Conservation (phyloP, 2,113 vertebrate genomes). For the Pica pica region DNA sequence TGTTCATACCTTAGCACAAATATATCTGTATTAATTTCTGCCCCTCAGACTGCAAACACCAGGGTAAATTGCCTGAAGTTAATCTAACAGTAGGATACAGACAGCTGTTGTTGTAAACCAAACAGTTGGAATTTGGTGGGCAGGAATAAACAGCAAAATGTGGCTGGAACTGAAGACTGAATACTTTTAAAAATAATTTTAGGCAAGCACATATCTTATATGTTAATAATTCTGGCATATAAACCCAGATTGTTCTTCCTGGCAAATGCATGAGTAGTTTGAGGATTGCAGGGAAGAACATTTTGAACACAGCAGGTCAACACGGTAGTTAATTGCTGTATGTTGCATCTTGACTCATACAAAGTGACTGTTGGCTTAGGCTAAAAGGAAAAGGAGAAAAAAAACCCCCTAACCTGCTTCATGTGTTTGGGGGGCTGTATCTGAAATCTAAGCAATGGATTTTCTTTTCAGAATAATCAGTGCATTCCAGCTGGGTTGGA, state of each 20-base stretch:
- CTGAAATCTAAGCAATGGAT: background rate
- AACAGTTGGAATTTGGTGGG: background rate
- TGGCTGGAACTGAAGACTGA: background rate
- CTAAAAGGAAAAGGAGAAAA: background rate
- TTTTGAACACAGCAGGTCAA: background rate
- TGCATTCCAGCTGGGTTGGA: constrained; percentile 91
- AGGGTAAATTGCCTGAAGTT: background rate
- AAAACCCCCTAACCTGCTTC: rapidly evolving
- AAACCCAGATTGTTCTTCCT: background rate
- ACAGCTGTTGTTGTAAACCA: background rate
- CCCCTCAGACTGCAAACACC: background rate
- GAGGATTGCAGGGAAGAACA: background rate
- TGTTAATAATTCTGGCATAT: background rate
- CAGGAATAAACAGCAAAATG: background rate
- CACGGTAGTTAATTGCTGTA: background rate
- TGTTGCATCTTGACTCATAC: background rate
- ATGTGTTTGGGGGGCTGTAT: no score
- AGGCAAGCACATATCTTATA: background rate
- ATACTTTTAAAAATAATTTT: background rate
- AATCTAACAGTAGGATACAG: background rate
- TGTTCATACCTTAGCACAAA: background rate
- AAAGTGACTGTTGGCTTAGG: background rate
- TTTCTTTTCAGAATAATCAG: constrained; percentile 83
- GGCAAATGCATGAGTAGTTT: background rate
- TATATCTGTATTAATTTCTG: background rate